phyloP scores from a whole-genome alignment of 1,140 invertebrate genomes.

The Reticulitermes speratus region DNA sequence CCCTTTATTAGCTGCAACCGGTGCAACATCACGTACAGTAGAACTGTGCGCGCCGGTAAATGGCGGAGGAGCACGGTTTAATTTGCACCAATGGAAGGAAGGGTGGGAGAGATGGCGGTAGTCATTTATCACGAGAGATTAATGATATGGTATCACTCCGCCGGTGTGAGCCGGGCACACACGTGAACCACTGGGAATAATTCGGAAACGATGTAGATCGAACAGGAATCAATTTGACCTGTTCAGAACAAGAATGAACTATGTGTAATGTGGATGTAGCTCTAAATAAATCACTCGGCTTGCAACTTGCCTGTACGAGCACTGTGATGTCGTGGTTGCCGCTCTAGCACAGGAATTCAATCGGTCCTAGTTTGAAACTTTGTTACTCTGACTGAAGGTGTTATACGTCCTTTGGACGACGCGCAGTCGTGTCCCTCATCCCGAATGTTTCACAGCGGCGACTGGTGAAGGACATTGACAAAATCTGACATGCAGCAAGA shows the following conservation, averaged over 20 bases:
- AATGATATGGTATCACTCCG: slow-evolving; percentile 20
- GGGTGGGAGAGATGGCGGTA: slow-evolving; percentile 4
- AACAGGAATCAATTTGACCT: slow-evolving; percentile 13
- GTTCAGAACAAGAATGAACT: not conserved
- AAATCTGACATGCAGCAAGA: too few relatives aligned
- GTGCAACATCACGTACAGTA: slow-evolving; percentile 25
- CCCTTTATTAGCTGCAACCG: slow-evolving; percentile 30
- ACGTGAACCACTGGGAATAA: not conserved
- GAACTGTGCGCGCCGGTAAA: not conserved
- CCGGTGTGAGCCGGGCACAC: not conserved
- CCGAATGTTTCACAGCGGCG: too few relatives aligned
- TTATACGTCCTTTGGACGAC: too few relatives aligned
- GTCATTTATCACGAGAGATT: slow-evolving; percentile 30
- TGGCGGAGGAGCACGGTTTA: slow-evolving; percentile 20
- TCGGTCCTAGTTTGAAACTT: too few relatives aligned
- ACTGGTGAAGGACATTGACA: too few relatives aligned
- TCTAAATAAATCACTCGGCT: too few relatives aligned
- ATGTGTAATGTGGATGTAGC: too few relatives aligned
- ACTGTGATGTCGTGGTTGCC: too few relatives aligned
- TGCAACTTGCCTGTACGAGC: too few relatives aligned
- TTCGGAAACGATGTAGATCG: not conserved
- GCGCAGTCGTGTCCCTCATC: too few relatives aligned
- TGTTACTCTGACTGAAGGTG: too few relatives aligned
- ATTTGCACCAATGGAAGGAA: slow-evolving; percentile 9
- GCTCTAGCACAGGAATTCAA: too few relatives aligned